phyloP scores from a whole-genome alignment of 2,888 invertebrate genomes.

The Salticus scenicus region DNA sequence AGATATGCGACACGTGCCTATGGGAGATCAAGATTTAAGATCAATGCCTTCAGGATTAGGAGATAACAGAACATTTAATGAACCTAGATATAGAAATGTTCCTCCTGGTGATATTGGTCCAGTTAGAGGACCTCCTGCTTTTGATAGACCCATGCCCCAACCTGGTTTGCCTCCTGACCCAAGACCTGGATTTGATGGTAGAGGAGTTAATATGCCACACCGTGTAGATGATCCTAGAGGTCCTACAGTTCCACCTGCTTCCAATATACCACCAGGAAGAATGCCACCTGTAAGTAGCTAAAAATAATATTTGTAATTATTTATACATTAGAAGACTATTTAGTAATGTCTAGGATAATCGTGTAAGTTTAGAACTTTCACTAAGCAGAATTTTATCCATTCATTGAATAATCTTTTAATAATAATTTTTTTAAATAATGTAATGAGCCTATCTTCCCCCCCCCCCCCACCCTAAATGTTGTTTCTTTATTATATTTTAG shows the following conservation, averaged over 20 bases:
- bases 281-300: slow-evolving; percentile 2
- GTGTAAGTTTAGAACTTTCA: too few relatives aligned
- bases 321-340: too few relatives aligned
- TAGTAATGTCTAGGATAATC: too few relatives aligned
- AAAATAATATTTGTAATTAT: too few relatives aligned
- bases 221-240: slow-evolving; percentile 20
- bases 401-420: too few relatives aligned
- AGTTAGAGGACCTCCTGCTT: background rate
- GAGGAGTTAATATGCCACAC: background rate
- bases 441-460: too few relatives aligned
- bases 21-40: slow-evolving; percentile 68
- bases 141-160: slow-evolving; percentile 12
- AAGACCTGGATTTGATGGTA: background rate
- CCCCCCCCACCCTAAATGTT: too few relatives aligned
- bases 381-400: too few relatives aligned
- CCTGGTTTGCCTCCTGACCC: background rate
- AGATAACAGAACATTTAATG: slow-evolving; percentile 52
- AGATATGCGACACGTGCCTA: slow-evolving; percentile 70
- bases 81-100: slow-evolving; percentile 43
- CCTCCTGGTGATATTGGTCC: background rate
- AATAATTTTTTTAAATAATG: too few relatives aligned
- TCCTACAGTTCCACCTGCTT: background rate
- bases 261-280: background rate
- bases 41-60: slow-evolving; percentile 77
- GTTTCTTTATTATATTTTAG: too few relatives aligned